Percentiles rank a stretch among this genome's conserved stretches.
phyloP scores from a whole-genome alignment of 2,113 vertebrate species.

The Forbesichthys agassizii region DNA sequence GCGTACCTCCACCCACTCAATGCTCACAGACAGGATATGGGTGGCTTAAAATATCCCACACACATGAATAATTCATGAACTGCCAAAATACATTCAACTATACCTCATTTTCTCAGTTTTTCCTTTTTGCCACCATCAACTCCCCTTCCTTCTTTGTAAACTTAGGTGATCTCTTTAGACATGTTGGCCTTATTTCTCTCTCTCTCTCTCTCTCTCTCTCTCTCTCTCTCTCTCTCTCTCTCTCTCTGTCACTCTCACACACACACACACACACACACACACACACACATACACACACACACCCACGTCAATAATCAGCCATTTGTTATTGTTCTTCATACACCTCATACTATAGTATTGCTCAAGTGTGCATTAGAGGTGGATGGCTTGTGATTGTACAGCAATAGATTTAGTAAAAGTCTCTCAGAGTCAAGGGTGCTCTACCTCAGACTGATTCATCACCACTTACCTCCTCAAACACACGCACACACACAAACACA shows the following conservation, averaged over 20 bases:
- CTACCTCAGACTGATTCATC: background rate
- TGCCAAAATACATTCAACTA: slow-evolving; percentile 26
- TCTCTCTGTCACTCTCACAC: background rate
- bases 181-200: background rate
- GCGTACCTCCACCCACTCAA: slow-evolving; percentile 28
- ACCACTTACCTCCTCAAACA: background rate
- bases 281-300: background rate
- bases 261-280: background rate
- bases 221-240: background rate
- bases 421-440: slow-evolving; percentile 12
- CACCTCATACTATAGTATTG: slow-evolving; percentile 13
- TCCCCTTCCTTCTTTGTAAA: background rate
- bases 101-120: slow-evolving; percentile 9
- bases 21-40: slow-evolving; percentile 56
- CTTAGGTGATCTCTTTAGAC: background rate
- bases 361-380: slow-evolving; percentile 30
- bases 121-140: background rate
- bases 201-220: background rate
- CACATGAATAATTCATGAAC: slow-evolving; percentile 64
- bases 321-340: slow-evolving; percentile 17
- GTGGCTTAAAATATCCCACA: slow-evolving; percentile 65
- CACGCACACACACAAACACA: too few species aligned
- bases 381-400: slow-evolving; percentile 24
- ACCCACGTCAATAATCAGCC: slow-evolving; percentile 7
- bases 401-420: slow-evolving; percentile 34